phyloP scores from a whole-genome alignment of 2,797 vertebrate species.

The Acipenser transmontanus region DNA sequence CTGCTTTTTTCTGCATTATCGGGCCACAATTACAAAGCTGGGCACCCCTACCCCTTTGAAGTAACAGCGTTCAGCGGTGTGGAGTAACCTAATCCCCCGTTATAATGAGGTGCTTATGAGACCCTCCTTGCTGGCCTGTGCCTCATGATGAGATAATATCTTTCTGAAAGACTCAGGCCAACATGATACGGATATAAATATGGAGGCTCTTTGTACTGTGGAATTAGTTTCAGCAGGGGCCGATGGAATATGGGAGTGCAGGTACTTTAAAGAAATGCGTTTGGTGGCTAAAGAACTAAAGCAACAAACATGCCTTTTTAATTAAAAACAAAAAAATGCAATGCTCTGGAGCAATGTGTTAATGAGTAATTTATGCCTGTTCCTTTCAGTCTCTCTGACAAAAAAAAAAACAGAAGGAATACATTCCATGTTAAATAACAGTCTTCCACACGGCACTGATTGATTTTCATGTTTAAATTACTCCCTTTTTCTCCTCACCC shows the following conservation, averaged over 20 bases:
- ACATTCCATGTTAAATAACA: constrained; percentile 15
- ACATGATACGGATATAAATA: constrained; percentile 18
- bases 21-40: constrained; percentile 39
- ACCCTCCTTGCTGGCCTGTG: no score
- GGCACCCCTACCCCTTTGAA: constrained; percentile 65
- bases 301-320: no score
- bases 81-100: constrained; percentile 67
- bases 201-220: constrained; percentile 5
- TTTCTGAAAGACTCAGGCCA: not conserved
- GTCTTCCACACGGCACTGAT: not conserved
- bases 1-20: constrained; percentile 45
- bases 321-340: no score
- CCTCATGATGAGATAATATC: no score
- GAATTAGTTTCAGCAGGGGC: constrained; percentile 8
- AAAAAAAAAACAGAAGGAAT: constrained; percentile 14
- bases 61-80: constrained; percentile 55
- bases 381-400: no score
- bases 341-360: no score
- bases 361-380: no score
- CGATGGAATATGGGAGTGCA: constrained; percentile 3
- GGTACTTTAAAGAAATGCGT: not conserved
- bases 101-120: constrained; percentile 47
- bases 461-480: no score
- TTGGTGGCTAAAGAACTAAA: no score
- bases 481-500: no score